Conservation (phyloP, 2,888 invertebrate genomes). For the Ditylenchus weischeri region DNA sequence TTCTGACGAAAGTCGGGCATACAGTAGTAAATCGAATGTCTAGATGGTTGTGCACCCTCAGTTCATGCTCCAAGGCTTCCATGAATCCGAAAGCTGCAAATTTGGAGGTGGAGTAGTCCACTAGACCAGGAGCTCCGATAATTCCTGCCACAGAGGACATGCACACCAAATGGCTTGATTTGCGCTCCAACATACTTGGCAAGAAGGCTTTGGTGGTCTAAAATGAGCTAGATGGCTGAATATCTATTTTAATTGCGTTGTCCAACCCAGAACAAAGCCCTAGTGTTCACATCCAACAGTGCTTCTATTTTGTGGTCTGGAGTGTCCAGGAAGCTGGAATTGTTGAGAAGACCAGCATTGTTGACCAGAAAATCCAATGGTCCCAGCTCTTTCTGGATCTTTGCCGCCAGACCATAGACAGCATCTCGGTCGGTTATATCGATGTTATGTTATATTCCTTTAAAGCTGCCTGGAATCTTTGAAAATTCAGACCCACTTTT, state of each 20-base stretch:
- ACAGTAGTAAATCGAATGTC: constrained; percentile 82
- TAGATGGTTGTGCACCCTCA: constrained; percentile 57
- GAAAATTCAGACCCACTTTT: no score
- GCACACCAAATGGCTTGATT: constrained; percentile 85
- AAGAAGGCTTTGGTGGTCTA: constrained; percentile 81
- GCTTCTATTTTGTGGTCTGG: constrained; percentile 78
- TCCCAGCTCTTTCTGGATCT: constrained; percentile 72
- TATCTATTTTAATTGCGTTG: not conserved
- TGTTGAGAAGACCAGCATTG: constrained; percentile 85
- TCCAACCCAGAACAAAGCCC: constrained; percentile 80
- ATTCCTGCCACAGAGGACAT: constrained; percentile 86
- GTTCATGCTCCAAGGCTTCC: constrained; percentile 78
- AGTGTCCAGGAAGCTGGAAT: constrained; percentile 74
- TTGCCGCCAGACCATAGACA: constrained; percentile 21
- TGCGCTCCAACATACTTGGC: constrained; percentile 78
- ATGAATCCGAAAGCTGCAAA: constrained; percentile 87
- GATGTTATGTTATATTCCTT: not conserved
- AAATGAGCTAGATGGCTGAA: not conserved
- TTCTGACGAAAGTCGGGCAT: constrained; percentile 90
- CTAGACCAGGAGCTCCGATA: constrained; percentile 63
- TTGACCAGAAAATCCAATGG: constrained; percentile 79
- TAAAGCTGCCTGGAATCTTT: constrained; percentile 4
- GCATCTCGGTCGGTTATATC: constrained; percentile 24
- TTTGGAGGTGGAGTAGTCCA: constrained; percentile 87
- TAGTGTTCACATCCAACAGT: constrained; percentile 80